Conservation (phyloP, 2,797 vertebrate genomes). For the Halcyon leucocephala region DNA sequence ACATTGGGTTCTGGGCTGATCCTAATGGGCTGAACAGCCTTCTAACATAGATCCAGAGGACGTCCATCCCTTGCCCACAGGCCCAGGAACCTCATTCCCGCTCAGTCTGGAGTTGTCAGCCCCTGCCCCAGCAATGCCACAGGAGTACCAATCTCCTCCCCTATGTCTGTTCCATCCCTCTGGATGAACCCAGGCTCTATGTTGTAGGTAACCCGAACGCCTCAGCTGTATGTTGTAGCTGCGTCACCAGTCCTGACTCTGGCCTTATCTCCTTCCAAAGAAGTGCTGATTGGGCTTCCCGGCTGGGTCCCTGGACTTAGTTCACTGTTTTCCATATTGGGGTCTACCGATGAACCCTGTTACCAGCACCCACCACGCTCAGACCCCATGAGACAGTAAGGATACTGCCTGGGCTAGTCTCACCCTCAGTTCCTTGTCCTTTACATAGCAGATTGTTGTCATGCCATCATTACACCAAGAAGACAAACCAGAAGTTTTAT, state of each 20-base stretch:
- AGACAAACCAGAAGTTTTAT: neutral
- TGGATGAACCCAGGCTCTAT: neutral
- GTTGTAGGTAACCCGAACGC: neutral
- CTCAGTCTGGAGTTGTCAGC: neutral
- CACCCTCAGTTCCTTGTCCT: neutral
- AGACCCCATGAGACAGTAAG: neutral
- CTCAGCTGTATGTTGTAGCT: neutral
- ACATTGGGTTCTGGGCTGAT: neutral
- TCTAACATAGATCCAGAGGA: neutral
- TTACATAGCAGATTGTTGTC: neutral
- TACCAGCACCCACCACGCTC: neutral
- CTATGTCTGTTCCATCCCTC: neutral
- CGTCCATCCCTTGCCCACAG: neutral
- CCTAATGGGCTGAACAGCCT: neutral
- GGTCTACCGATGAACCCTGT: neutral
- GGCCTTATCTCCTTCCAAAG: neutral
- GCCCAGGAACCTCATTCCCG: neutral
- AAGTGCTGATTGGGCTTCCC: neutral
- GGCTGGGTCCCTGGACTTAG: neutral
- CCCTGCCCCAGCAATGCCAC: neutral
- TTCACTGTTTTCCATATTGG: neutral
- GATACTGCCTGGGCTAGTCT: neutral
- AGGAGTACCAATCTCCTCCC: neutral
- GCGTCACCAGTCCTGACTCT: neutral
- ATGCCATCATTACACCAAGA: neutral